Conservation (phyloP, 2,888 invertebrate genomes). For the Lasioglossum leucozonium region DNA sequence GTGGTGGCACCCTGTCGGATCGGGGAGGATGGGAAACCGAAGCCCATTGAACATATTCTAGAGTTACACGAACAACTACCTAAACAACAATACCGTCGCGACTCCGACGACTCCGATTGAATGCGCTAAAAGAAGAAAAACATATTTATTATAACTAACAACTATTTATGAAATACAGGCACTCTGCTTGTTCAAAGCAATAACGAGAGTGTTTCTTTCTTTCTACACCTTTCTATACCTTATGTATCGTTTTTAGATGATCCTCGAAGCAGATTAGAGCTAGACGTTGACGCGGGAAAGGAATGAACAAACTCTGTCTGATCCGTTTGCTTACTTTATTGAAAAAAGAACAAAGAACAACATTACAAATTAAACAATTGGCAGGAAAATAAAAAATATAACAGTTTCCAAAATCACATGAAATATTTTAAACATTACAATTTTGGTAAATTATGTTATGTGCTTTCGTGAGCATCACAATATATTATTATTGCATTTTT, state of each 20-base stretch:
- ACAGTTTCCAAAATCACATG: conserved; percentile 85
- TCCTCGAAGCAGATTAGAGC: background rate
- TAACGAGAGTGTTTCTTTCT: background rate
- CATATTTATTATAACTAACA: conserved; percentile 15
- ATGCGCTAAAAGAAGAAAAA: background rate
- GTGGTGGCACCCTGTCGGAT: conserved; percentile 94
- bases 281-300: background rate
- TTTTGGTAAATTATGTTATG: conserved; percentile 81
- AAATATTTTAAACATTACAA: conserved; percentile 82
- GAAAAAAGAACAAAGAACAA: conserved; percentile 84
- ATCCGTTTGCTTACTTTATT: conserved; percentile 82
- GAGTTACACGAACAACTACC: conserved; percentile 91
- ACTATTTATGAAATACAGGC: conserved; percentile 36
- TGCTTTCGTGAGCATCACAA: conserved; percentile 84
- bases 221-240: background rate
- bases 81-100: conserved; percentile 85
- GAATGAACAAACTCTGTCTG: background rate
- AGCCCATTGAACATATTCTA: conserved; percentile 94
- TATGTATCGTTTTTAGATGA: background rate
- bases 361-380: conserved; percentile 84
- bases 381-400: conserved; percentile 84
- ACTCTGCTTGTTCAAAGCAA: background rate
- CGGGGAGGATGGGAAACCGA: conserved; percentile 95
- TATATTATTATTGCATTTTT: conserved; percentile 82
- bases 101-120: conserved; percentile 72